phyloP scores from a whole-genome alignment of 2,797 vertebrate species.

The Dryobates pubescens region DNA sequence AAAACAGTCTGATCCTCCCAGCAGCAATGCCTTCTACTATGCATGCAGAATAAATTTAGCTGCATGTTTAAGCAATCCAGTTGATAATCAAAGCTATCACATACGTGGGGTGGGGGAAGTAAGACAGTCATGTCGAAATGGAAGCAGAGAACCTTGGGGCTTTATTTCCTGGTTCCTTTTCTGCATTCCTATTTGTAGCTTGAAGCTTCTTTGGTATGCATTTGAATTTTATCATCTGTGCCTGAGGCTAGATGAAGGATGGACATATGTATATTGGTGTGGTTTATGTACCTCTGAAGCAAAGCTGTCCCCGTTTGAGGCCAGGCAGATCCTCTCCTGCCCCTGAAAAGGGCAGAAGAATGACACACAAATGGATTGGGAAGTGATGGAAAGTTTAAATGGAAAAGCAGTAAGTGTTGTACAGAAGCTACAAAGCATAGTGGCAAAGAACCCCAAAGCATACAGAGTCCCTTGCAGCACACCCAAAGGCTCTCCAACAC shows the following conservation, averaged over 20 bases:
- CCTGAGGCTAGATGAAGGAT: neutral
- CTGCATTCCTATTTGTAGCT: neutral
- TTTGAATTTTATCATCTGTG: neutral
- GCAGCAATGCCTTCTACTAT: neutral
- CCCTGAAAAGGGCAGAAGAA: neutral
- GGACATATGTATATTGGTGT: neutral
- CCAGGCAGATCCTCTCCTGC: no score
- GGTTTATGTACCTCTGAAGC: neutral
- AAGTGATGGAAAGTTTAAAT: no score
- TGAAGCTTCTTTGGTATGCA: neutral
- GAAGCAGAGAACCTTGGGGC: neutral
- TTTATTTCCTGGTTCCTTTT: constrained; percentile 24
- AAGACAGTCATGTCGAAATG: neutral
- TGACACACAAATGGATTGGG: no score
- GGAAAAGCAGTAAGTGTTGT: no score
- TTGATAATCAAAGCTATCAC: neutral
- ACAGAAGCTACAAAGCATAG: no score
- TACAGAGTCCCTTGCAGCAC: no score
- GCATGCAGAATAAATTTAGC: neutral
- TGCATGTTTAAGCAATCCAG: constrained; percentile 10
- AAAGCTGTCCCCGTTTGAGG: neutral
- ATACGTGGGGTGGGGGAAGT: neutral
- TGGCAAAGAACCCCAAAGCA: no score
- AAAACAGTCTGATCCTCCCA: constrained; percentile 20
- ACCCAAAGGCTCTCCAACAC: no score